Percentiles rank a stretch among this genome's conserved stretches.
These are phyloP conservation scores for Diloba caeruleocephala DNA, from an alignment of 2,888 invertebrate genomes.

Conservation along the genomic window DNA sequence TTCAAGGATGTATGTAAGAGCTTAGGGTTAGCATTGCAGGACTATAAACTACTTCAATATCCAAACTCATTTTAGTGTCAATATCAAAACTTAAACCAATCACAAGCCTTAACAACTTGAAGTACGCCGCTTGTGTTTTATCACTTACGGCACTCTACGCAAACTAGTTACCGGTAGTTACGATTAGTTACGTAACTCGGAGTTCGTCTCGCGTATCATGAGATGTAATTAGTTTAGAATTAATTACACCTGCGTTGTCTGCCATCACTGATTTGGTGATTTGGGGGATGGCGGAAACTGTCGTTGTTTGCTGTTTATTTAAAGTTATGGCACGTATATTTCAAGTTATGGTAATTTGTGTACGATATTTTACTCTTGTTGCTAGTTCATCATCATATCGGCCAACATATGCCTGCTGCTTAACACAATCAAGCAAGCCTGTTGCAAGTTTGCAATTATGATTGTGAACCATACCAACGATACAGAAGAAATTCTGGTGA, in stretches of 20 bases:
- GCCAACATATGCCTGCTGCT: too few relatives aligned
- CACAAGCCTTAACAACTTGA: slow-evolving; percentile 15
- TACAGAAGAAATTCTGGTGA: too few relatives aligned
- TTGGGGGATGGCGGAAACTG: slow-evolving; percentile 34
- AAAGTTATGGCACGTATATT: too few relatives aligned
- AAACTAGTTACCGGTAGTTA: slow-evolving; percentile 54
- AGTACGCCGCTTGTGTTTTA: slow-evolving; percentile 62
- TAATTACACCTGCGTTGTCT: slow-evolving; percentile 78
- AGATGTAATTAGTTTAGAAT: slow-evolving; percentile 78
- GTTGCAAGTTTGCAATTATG: too few relatives aligned
- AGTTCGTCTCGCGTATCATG: slow-evolving; percentile 70
- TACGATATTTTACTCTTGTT: too few relatives aligned
- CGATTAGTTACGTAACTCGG: slow-evolving; percentile 49
- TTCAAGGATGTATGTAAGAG: too few relatives aligned
- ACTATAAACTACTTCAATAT: slow-evolving; percentile 15
- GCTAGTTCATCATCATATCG: too few relatives aligned
- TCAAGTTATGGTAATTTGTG: too few relatives aligned
- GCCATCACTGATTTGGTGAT: slow-evolving; percentile 53
- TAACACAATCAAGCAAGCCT: too few relatives aligned
- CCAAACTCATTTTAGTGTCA: slow-evolving; percentile 37
- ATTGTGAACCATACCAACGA: too few relatives aligned
- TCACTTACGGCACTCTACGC: slow-evolving; percentile 26
- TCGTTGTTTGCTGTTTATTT: slow-evolving; percentile 28
- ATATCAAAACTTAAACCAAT: slow-evolving; percentile 40
- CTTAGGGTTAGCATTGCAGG: neutral